These are phyloP conservation scores for Myotis planiceps DNA, from an alignment of 2,797 vertebrate species.

Conservation along the genomic window DNA sequence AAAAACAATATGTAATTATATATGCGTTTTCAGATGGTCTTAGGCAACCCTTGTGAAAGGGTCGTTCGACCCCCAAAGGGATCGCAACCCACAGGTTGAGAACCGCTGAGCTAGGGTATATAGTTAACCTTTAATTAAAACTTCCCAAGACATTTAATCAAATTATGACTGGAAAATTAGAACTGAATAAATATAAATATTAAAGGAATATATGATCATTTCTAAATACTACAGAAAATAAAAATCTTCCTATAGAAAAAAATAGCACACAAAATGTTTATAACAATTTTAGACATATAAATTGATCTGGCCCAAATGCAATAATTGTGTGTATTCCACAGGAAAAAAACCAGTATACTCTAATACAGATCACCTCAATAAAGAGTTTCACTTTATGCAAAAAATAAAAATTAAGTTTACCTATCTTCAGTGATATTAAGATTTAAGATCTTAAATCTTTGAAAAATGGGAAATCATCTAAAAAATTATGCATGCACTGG, in stretches of 20 bases:
- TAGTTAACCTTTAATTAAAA: conserved; percentile 31
- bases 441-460: conserved; percentile 54
- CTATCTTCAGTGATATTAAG: conserved; percentile 9
- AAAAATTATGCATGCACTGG: not conserved
- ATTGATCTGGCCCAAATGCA: not conserved
- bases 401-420: conserved; percentile 48
- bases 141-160: not conserved
- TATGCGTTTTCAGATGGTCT: no score
- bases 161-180: conserved; percentile 40
- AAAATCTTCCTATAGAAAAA: conserved; percentile 32
- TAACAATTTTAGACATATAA: conserved; percentile 33
- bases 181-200: conserved; percentile 45
- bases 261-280: not conserved
- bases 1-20: no score
- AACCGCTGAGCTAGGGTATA: not conserved
- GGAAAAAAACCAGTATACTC: not conserved
- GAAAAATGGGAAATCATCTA: conserved; percentile 17
- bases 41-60: no score
- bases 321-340: not conserved
- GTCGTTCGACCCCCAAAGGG: no score
- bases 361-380: not conserved
- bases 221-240: not conserved
- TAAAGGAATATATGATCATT: not conserved
- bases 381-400: not conserved
- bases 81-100: no score